Evolutionary conservation across 2,888 invertebrate species (phyloP).

Genomic region (Drosophila nr. perissopoda): DNA sequence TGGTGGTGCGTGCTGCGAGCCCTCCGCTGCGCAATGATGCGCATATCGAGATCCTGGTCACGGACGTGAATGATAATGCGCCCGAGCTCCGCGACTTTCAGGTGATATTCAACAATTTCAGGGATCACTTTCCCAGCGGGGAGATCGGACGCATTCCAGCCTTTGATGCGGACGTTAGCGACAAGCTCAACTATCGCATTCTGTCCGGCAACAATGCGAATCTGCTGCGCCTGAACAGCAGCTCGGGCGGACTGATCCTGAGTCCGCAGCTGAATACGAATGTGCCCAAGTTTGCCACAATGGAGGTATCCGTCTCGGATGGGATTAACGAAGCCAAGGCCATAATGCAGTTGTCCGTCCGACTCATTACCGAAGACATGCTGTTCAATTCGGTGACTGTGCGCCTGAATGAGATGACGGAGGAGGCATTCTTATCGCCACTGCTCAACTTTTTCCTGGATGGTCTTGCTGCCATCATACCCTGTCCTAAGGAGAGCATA

Average conservation of each 20-base stretch:
- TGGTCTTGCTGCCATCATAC: slow-evolving; percentile 95
- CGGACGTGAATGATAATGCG: slow-evolving; percentile 97
- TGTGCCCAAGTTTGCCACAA: slow-evolving; percentile 95
- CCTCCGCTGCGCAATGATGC: slow-evolving; percentile 95
- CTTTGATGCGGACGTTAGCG: slow-evolving; percentile 96
- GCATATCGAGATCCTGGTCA: slow-evolving; percentile 94
- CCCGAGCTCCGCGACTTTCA: slow-evolving; percentile 96
- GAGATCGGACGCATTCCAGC: slow-evolving; percentile 97
- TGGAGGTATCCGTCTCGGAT: slow-evolving; percentile 97
- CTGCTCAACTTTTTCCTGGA: slow-evolving; percentile 94
- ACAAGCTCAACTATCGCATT: slow-evolving; percentile 92
- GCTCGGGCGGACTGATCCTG: slow-evolving; percentile 92
- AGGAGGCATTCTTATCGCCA: slow-evolving; percentile 95
- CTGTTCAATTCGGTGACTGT: slow-evolving; percentile 97
- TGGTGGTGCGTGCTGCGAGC: slow-evolving; percentile 95
- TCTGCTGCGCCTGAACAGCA: slow-evolving; percentile 92
- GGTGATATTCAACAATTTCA: slow-evolving; percentile 97
- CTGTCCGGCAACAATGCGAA: slow-evolving; percentile 97
- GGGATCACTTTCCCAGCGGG: slow-evolving; percentile 96
- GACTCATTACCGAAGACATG: slow-evolving; percentile 97
- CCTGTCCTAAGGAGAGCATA: slow-evolving; percentile 96
- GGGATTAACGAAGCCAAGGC: slow-evolving; percentile 97
- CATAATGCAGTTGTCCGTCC: slow-evolving; percentile 95
- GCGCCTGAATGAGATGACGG: slow-evolving; percentile 96
- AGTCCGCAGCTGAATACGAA: slow-evolving; percentile 98